A percentile compares a stretch with the other conserved stretches of the same genome.
Evolutionary conservation across 2,888 invertebrate genomes (phyloP).

Genomic region (Synanthedon formicaeformis): DNA sequence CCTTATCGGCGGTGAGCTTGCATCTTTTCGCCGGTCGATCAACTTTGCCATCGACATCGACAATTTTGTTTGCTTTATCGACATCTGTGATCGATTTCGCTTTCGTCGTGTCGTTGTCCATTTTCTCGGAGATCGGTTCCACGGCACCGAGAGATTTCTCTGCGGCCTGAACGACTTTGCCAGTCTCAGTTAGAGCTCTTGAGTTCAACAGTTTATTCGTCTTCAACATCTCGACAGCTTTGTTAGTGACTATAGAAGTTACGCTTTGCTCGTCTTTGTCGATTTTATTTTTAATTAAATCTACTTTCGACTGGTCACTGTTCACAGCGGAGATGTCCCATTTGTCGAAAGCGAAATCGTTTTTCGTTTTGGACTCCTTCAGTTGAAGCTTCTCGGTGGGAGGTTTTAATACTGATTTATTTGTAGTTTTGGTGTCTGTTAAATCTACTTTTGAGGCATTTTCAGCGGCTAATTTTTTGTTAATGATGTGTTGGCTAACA

Average conservation of each 20-base stretch:
- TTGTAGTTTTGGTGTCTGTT: conserved; percentile 49
- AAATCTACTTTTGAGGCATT: conserved; percentile 51
- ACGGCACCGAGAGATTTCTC: neutral
- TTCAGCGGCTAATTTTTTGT: conserved; percentile 50
- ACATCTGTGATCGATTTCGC: neutral
- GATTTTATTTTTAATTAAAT: neutral
- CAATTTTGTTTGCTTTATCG: neutral
- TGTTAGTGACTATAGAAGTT: neutral
- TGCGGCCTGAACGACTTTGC: neutral
- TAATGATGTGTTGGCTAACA: conserved; percentile 50
- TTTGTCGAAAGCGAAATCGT: conserved; percentile 7
- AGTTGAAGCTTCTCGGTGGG: conserved; percentile 33
- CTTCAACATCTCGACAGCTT: neutral
- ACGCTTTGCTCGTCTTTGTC: neutral
- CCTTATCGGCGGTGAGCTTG: conserved; percentile 24
- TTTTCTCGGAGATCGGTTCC: neutral
- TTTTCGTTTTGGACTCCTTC: conserved; percentile 21
- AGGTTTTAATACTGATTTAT: conserved; percentile 55
- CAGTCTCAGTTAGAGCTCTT: neutral
- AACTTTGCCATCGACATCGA: neutral
- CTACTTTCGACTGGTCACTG: conserved; percentile 4
- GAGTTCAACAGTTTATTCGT: neutral
- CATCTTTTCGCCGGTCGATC: conserved; percentile 27
- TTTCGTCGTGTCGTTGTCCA: neutral
- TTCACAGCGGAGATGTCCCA: conserved; percentile 9